A percentile compares a stretch with the other conserved stretches of the same genome.
Conservation (phyloP, 2,113 vertebrate genomes). For the Gobius niger region DNA sequence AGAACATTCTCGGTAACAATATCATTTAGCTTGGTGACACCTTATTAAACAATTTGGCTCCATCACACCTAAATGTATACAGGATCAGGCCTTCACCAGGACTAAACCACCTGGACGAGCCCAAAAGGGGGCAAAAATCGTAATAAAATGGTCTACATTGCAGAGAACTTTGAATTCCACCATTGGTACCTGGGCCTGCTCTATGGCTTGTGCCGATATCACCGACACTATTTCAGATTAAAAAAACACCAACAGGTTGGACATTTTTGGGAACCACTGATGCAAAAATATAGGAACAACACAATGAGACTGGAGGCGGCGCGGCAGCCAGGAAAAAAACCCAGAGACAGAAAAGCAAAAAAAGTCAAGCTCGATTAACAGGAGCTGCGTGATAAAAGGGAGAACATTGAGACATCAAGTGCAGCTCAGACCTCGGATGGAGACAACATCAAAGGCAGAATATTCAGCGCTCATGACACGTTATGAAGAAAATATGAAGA, state of each 20-base stretch:
- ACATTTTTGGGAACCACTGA: no score
- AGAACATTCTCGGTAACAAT: slow-evolving; percentile 1
- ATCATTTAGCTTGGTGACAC: no score
- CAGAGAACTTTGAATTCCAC: no score
- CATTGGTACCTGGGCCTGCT: no score
- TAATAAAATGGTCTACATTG: no score
- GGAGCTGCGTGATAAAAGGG: slow-evolving; percentile 55
- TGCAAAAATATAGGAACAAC: slow-evolving; percentile 5
- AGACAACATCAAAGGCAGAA: slow-evolving; percentile 66
- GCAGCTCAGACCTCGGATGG: slow-evolving; percentile 51
- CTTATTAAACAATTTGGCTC: no score
- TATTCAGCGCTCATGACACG: slow-evolving; percentile 61
- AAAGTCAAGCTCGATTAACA: slow-evolving; percentile 59
- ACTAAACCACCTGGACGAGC: no score
- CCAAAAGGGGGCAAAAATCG: no score
- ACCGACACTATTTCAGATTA: no score
- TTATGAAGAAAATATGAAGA: slow-evolving; percentile 53
- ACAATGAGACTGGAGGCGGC: slow-evolving; percentile 10
- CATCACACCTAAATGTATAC: no score
- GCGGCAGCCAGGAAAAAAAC: slow-evolving; percentile 32
- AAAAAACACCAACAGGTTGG: no score
- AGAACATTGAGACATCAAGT: slow-evolving; percentile 61
- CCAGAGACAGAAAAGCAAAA: slow-evolving; percentile 34
- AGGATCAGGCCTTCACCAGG: no score
- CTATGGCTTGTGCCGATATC: slow-evolving; percentile 3